Conservation (phyloP, 92 coral and sea anemone species). For the Phenganax subtilis region DNA sequence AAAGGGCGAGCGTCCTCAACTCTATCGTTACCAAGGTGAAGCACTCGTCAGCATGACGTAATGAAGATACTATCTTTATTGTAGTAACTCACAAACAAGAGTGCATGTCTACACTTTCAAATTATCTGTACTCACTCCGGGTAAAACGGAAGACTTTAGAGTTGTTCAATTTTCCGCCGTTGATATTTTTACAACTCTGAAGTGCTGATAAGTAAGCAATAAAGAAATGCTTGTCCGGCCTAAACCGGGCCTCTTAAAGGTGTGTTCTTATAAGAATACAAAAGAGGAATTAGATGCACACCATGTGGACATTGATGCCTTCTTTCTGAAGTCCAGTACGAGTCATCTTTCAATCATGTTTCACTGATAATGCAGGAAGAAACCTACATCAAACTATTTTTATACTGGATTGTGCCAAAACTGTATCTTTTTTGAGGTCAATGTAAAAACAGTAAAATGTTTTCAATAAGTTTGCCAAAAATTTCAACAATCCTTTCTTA, state of each 20-base stretch:
- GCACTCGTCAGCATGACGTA: background rate
- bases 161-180: background rate
- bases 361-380: too few relatives aligned
- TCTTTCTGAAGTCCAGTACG: too few relatives aligned
- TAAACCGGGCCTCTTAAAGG: background rate
- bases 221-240: background rate
- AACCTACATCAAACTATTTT: too few relatives aligned
- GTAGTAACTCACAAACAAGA: background rate
- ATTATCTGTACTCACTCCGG: conserved; percentile 29
- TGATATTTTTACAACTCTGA: background rate
- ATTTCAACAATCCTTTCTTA: background rate
- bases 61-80: background rate
- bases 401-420: background rate
- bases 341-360: too few relatives aligned
- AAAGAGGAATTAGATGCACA: too few relatives aligned
- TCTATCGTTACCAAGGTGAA: background rate
- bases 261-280: background rate
- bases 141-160: conserved; percentile 23
- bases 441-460: background rate
- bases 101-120: conserved; percentile 16
- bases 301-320: too few relatives aligned
- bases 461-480: conserved; percentile 26
- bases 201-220: background rate
- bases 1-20: too few relatives aligned
- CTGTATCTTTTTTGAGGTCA: background rate